A percentile compares a stretch with the other conserved stretches of the same genome.
phyloP scores from a whole-genome alignment of 1,140 invertebrate species.

The Drosophila arizonae region DNA sequence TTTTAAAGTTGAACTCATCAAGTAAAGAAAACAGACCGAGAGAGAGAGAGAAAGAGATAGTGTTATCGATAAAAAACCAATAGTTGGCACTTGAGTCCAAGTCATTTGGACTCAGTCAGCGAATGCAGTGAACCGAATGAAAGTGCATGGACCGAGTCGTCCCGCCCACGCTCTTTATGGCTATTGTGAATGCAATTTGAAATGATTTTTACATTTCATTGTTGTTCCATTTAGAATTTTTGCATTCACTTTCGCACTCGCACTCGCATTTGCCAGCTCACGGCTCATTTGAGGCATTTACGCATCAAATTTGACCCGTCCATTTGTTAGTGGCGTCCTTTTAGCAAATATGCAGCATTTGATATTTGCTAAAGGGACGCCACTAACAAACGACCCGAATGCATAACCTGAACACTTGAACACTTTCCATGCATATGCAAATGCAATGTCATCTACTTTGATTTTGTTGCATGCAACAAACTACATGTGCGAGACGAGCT shows the following conservation, averaged over 20 bases:
- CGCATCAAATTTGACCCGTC: conserved; percentile 28
- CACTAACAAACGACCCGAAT: background rate
- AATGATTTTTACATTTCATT: conserved; percentile 28
- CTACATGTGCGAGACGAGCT: background rate
- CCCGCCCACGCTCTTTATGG: conserved; percentile 9
- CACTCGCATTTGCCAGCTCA: conserved; percentile 17
- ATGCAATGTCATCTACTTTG: background rate
- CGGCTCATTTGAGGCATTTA: conserved; percentile 67
- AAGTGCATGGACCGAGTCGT: conserved; percentile 16
- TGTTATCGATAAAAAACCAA: background rate
- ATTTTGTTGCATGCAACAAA: background rate
- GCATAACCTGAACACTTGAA: background rate
- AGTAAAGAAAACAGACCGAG: no score
- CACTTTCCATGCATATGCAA: background rate
- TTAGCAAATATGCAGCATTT: background rate
- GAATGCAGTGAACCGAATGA: conserved; percentile 31
- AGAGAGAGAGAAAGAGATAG: no score
- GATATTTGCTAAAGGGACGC: no score
- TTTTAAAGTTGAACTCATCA: no score
- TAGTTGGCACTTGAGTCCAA: background rate
- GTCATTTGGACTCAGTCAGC: conserved; percentile 10
- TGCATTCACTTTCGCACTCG: conserved; percentile 44
- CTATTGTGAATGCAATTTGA: conserved; percentile 58
- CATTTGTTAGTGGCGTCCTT: conserved; percentile 14
- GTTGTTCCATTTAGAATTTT: conserved; percentile 41